These are phyloP conservation scores for Anolis carolinensis DNA, from an alignment of 2,113 vertebrate species.

Conservation along the genomic window DNA sequence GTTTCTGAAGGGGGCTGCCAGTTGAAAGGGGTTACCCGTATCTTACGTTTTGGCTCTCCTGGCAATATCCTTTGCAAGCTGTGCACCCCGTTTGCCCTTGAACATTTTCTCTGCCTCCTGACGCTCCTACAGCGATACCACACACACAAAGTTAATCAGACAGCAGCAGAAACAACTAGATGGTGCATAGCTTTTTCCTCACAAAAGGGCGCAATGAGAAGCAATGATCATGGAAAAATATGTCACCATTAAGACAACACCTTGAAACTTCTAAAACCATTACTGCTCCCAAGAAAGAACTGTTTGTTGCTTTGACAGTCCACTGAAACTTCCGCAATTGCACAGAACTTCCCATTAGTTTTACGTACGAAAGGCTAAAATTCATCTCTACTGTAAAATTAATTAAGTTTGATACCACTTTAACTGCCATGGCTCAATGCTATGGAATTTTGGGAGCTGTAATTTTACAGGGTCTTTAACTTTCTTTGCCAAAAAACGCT, in stretches of 20 bases:
- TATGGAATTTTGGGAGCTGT: too few species aligned
- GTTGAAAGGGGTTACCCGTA: conserved; percentile 71
- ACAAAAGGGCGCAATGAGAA: conserved; percentile 49
- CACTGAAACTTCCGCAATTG: neutral
- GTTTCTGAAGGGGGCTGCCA: conserved; percentile 86
- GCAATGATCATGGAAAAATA: conserved; percentile 25
- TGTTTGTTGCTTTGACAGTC: neutral
- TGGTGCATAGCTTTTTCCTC: conserved; percentile 62
- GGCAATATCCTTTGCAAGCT: conserved; percentile 99
- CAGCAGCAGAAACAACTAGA: conserved; percentile 65
- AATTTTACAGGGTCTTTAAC: too few species aligned
- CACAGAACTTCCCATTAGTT: neutral
- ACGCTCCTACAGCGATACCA: conserved; percentile 94
- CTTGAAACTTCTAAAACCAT: accelerated
- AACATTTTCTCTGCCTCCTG: conserved; percentile 99
- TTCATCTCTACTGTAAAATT: too few species aligned
- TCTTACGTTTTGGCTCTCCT: conserved; percentile 99
- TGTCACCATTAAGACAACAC: neutral
- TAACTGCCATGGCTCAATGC: too few species aligned
- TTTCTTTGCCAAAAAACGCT: too few species aligned
- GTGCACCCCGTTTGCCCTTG: conserved; percentile 99
- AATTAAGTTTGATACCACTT: too few species aligned
- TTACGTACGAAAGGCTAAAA: conserved; percentile 1
- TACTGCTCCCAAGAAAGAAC: neutral
- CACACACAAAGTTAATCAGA: conserved; percentile 86